A percentile compares a stretch with the other conserved stretches of the same genome.
phyloP scores from a whole-genome alignment of 2,113 vertebrate species.

The Hippocampus zosterae region DNA sequence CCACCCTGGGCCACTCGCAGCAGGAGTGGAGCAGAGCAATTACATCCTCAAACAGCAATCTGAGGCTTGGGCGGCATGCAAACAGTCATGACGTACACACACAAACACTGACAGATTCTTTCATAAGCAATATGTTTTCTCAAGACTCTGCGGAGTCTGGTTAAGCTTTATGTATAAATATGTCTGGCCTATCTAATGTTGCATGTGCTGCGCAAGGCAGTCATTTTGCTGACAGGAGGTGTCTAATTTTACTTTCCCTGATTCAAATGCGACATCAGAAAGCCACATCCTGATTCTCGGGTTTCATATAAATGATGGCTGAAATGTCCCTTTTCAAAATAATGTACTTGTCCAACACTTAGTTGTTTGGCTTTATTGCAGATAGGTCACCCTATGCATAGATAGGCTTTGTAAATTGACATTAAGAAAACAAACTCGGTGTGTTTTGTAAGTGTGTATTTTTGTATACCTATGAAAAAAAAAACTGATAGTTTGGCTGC shows the following conservation, averaged over 20 bases:
- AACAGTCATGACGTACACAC: slow-evolving; percentile 66
- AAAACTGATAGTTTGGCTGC: too few relatives aligned
- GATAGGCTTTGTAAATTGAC: slow-evolving; percentile 11
- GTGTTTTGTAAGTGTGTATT: too few relatives aligned
- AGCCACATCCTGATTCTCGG: slow-evolving; percentile 13
- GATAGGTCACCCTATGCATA: background rate
- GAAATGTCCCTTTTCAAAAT: slow-evolving; percentile 1
- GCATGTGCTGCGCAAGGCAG: slow-evolving; percentile 32
- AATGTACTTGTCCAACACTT: background rate
- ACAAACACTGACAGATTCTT: slow-evolving; percentile 62
- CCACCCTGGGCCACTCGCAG: slow-evolving; percentile 70
- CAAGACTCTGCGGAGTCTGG: slow-evolving; percentile 58
- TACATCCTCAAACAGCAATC: slow-evolving; percentile 77
- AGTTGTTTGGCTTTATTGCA: slow-evolving; percentile 1
- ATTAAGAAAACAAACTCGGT: background rate
- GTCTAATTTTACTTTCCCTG: slow-evolving; percentile 25
- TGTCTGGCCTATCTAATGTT: slow-evolving; percentile 51
- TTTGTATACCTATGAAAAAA: too few relatives aligned
- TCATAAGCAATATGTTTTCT: slow-evolving; percentile 63
- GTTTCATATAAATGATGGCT: background rate
- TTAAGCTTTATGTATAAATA: slow-evolving; percentile 54
- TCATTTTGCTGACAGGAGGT: slow-evolving; percentile 41
- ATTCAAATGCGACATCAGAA: slow-evolving; percentile 19
- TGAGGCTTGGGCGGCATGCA: slow-evolving; percentile 63
- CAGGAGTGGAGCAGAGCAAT: slow-evolving; percentile 73